Percentiles rank a stretch among this genome's conserved stretches.
These are phyloP conservation scores for Nycteola revayana DNA, from an alignment of 2,888 invertebrate species.

Conservation along the genomic window DNA sequence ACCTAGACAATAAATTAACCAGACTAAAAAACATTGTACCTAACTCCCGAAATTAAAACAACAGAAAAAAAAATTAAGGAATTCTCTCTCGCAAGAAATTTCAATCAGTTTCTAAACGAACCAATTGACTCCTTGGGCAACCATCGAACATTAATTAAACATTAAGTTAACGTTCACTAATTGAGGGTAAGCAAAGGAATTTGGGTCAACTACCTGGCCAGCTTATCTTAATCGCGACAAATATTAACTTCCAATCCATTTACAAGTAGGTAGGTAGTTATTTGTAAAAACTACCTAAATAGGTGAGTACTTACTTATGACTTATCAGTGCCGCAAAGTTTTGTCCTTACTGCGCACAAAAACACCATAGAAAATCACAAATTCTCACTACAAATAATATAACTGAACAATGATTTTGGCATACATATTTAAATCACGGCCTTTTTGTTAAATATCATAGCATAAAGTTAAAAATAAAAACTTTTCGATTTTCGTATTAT, in stretches of 20 bases:
- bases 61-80: too few relatives aligned
- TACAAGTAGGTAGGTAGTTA: conserved; percentile 8
- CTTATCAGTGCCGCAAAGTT: conserved; percentile 31
- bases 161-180: conserved; percentile 6
- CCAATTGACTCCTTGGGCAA: too few relatives aligned
- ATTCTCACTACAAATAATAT: conserved; percentile 5
- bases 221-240: conserved; percentile 27
- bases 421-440: too few relatives aligned
- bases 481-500: conserved; percentile 32
- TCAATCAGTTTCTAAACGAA: too few relatives aligned
- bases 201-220: conserved; percentile 18
- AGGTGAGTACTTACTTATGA: conserved; percentile 33
- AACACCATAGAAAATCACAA: conserved; percentile 21
- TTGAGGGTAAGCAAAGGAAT: conserved; percentile 21
- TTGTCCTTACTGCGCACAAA: conserved; percentile 22
- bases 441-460: too few relatives aligned
- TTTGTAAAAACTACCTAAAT: conserved; percentile 12
- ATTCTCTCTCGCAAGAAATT: too few relatives aligned
- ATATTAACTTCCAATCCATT: conserved; percentile 24
- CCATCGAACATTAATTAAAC: neutral
- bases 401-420: conserved; percentile 15
- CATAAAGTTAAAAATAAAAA: conserved; percentile 14
- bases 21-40: too few relatives aligned
- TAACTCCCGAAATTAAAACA: too few relatives aligned
- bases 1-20: too few relatives aligned